Evolutionary conservation across 2,888 invertebrate genomes (phyloP).

Genomic region (Parnassius apollo): DNA sequence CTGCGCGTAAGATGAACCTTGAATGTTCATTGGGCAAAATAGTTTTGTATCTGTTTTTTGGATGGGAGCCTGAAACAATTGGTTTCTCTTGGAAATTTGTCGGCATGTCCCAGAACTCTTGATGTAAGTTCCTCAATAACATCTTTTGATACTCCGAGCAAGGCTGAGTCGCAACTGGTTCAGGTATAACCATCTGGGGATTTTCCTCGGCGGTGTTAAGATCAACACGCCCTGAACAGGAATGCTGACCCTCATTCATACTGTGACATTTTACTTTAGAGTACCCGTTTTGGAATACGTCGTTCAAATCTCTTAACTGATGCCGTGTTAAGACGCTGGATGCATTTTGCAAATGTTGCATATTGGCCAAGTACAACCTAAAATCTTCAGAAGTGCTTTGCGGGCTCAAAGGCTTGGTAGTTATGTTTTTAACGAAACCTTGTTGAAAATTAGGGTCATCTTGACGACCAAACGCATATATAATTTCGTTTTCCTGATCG

Average conservation of each 20-base stretch:
- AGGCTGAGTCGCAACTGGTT: conserved; percentile 59
- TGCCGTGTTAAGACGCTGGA: conserved; percentile 83
- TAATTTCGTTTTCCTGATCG: conserved; percentile 75
- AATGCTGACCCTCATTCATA: conserved; percentile 54
- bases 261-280: conserved; percentile 67
- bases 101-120: conserved; percentile 97
- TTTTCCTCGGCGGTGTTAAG: conserved; percentile 54
- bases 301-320: conserved; percentile 81
- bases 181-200: conserved; percentile 65
- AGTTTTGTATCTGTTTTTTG: conserved; percentile 94
- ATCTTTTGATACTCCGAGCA: conserved; percentile 83
- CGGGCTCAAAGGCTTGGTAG: conserved; percentile 84
- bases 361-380: conserved; percentile 85
- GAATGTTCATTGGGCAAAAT: conserved; percentile 95
- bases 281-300: conserved; percentile 81
- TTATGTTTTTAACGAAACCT: conserved; percentile 77
- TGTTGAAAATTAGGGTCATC: conserved; percentile 60
- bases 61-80: conserved; percentile 92
- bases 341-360: conserved; percentile 87
- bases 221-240: conserved; percentile 57
- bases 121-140: conserved; percentile 83
- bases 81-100: conserved; percentile 95
- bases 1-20: conserved; percentile 85
- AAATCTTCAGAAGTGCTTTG: conserved; percentile 86
- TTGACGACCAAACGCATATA: conserved; percentile 70